These are phyloP conservation scores for Huso huso DNA, from an alignment of 2,797 vertebrate genomes.

Conservation along the genomic window DNA sequence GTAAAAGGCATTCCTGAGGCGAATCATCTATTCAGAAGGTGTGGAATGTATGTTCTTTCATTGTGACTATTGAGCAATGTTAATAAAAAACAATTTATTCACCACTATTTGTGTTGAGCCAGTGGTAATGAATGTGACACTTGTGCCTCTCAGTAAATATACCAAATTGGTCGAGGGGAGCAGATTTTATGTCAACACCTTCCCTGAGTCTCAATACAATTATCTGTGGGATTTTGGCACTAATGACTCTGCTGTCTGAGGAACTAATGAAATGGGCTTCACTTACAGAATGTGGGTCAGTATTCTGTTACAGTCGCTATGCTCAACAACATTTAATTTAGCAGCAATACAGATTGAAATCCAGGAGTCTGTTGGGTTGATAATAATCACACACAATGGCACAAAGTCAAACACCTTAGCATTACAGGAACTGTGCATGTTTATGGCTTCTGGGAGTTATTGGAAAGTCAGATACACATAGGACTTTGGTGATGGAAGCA, in stretches of 20 bases:
- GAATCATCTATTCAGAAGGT: constrained; percentile 65
- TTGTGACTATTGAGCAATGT: constrained; percentile 73
- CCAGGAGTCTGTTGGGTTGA: constrained; percentile 65
- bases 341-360: constrained; percentile 71
- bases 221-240: constrained; percentile 82
- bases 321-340: constrained; percentile 81
- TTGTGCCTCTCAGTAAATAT: constrained; percentile 52
- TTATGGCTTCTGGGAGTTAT: constrained; percentile 57
- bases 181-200: constrained; percentile 52
- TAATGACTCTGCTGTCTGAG: constrained; percentile 31
- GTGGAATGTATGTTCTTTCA: constrained; percentile 71
- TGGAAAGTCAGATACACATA: constrained; percentile 67
- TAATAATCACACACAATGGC: constrained; percentile 67
- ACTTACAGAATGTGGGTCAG: constrained; percentile 63
- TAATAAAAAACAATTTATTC: constrained; percentile 75
- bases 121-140: constrained; percentile 60
- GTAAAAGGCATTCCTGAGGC: constrained; percentile 55
- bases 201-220: constrained; percentile 72
- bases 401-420: constrained; percentile 63
- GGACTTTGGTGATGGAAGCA: constrained; percentile 78
- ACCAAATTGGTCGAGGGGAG: constrained; percentile 64
- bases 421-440: constrained; percentile 64
- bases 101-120: constrained; percentile 82
- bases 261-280: constrained; percentile 50
- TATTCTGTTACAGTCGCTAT: constrained; percentile 73